phyloP scores from a whole-genome alignment of 2,113 vertebrate genomes.

The Chunga burmeisteri region DNA sequence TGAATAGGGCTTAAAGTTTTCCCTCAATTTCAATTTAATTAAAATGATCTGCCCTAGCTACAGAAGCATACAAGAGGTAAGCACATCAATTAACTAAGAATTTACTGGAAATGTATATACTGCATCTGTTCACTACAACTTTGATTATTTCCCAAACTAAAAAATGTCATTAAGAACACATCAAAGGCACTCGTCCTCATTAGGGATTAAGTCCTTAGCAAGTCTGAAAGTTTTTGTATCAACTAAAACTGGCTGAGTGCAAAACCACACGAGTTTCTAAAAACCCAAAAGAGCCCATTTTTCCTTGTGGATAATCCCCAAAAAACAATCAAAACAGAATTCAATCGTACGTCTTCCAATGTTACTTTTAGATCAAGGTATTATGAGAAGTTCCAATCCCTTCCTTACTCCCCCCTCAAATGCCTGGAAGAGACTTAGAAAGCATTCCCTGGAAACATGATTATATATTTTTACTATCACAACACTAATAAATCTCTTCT shows the following conservation, averaged over 20 bases:
- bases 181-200: neutral
- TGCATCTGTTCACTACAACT: neutral
- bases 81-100: neutral
- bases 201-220: conserved; percentile 5
- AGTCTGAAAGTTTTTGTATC: conserved; percentile 22
- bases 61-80: neutral
- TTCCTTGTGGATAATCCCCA: neutral
- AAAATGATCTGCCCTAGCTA: neutral
- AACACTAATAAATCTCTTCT: neutral
- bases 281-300: neutral
- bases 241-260: neutral
- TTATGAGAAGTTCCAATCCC: neutral
- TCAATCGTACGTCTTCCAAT: neutral
- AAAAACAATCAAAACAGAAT: conserved; percentile 17
- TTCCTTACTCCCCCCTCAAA: neutral
- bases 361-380: conserved; percentile 38
- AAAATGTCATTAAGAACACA: conserved; percentile 9
- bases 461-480: conserved; percentile 18
- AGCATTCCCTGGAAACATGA: conserved; percentile 16
- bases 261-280: neutral
- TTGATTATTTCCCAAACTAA: neutral
- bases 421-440: conserved; percentile 1
- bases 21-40: neutral
- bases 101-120: neutral
- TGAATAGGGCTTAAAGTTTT: neutral